Evolutionary conservation across 2,113 vertebrate genomes (phyloP).

Genomic region (Nymphicus hollandicus): DNA sequence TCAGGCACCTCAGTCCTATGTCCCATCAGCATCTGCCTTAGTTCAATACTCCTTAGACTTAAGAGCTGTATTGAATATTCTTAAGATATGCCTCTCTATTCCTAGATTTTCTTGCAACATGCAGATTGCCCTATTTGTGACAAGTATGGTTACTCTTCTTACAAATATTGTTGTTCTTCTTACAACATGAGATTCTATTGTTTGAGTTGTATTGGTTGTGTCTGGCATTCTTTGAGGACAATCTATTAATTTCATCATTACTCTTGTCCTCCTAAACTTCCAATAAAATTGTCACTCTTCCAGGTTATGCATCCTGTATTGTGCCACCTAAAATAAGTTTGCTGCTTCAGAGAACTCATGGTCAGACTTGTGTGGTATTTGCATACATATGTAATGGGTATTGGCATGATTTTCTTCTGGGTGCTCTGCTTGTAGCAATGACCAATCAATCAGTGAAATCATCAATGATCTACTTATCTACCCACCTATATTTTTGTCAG

Average conservation of each 20-base stretch:
- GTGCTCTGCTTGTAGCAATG: not conserved
- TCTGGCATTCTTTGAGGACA: not conserved
- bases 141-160: too few species aligned
- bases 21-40: not conserved
- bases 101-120: not conserved
- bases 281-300: not conserved
- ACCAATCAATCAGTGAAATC: not conserved
- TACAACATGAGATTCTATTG: not conserved
- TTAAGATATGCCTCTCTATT: not conserved
- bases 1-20: not conserved
- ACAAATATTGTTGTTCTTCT: not conserved
- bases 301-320: not conserved
- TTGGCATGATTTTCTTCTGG: not conserved
- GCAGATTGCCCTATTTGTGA: not conserved
- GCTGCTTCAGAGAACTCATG: not conserved
- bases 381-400: accelerated
- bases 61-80: not conserved
- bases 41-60: not conserved
- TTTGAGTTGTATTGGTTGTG: not conserved
- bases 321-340: not conserved
- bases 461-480: not conserved
- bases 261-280: not conserved
- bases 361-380: not conserved
- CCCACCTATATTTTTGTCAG: not conserved
- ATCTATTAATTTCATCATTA: not conserved